Conservation (phyloP, 2,797 vertebrate species). For the Leuciscus waleckii region DNA sequence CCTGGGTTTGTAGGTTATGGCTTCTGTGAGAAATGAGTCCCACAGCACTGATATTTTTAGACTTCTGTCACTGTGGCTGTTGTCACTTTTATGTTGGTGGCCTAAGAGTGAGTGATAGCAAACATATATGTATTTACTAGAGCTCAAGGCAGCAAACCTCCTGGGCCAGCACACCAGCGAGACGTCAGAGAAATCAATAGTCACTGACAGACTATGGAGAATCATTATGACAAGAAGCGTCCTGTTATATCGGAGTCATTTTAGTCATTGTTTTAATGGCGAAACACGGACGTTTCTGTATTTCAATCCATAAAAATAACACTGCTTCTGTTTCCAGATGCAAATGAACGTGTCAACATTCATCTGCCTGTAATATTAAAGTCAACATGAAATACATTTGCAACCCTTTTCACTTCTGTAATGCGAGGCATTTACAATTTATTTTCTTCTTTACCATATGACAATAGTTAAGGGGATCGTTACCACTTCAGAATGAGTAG, state of each 20-base stretch:
- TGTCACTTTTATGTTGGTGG: conserved; percentile 49
- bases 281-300: conserved; percentile 24
- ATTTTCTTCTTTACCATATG: neutral
- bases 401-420: neutral
- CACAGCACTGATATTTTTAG: conserved; percentile 46
- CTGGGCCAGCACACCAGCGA: conserved; percentile 24
- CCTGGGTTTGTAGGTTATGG: conserved; percentile 53
- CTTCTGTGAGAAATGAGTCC: conserved; percentile 33
- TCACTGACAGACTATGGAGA: conserved; percentile 26
- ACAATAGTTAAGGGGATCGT: neutral
- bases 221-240: conserved; percentile 26
- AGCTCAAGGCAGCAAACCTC: conserved; percentile 33
- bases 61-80: conserved; percentile 36
- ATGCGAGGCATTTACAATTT: neutral
- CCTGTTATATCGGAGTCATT: conserved; percentile 20
- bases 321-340: neutral
- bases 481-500: too few relatives aligned
- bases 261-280: conserved; percentile 15
- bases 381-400: neutral
- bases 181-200: conserved; percentile 45
- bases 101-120: conserved; percentile 49
- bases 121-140: conserved; percentile 51
- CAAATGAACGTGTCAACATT: neutral
- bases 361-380: neutral
- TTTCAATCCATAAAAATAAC: neutral